Evolutionary conservation across 2,888 invertebrate genomes (phyloP), one percentile per base, ranked within the genome.

Genomic region (Bellardia pandia): DNA sequence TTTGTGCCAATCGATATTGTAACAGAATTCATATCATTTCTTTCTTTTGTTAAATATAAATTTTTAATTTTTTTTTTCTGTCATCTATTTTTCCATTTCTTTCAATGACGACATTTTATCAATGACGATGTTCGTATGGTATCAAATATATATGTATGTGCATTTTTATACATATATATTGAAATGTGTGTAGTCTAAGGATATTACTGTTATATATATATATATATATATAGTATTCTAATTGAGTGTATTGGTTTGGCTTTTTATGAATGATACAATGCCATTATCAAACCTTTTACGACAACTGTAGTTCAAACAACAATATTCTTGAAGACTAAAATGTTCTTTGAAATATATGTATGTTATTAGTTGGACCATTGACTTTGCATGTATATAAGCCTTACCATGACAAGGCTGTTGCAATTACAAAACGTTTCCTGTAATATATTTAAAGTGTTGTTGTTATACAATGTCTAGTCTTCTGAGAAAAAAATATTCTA

Each of bases 31-130:
- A 14, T 72, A 56, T 56, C n/a, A 0, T 53, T 40, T 64, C 14
- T 13, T 48, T 72, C 5, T 64, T 79, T 79, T 0, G 2, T 40
- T 37, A 37, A 8, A n/a, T 51, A 14, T 13, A 13, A 13, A 13
- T 42, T 42, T 2, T 48, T 11, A 5, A 58, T 30, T 69, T 71
- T 45, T 11, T 23, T 33, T 77, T 71, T 9, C 66, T 58, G 14
- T 56, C 74, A 66, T 58, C 56, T 30, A 37, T n/a, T 60, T 45
- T 30, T 72, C 8, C 13, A 7, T 56, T 58, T 58, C 33, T 56
- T 6, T 74, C 64, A 66, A 74, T 81, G 81, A 81, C 81, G 81
- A 64, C 45, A 74, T 48, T 74, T 8, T 74, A 66, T 81, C 66
- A 66, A 74, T 81, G 81, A 81, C 81, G 74, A 37, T 66, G 53